Evolutionary conservation across 2,113 vertebrate species (phyloP).

Genomic region (Nansenia antarctica): DNA sequence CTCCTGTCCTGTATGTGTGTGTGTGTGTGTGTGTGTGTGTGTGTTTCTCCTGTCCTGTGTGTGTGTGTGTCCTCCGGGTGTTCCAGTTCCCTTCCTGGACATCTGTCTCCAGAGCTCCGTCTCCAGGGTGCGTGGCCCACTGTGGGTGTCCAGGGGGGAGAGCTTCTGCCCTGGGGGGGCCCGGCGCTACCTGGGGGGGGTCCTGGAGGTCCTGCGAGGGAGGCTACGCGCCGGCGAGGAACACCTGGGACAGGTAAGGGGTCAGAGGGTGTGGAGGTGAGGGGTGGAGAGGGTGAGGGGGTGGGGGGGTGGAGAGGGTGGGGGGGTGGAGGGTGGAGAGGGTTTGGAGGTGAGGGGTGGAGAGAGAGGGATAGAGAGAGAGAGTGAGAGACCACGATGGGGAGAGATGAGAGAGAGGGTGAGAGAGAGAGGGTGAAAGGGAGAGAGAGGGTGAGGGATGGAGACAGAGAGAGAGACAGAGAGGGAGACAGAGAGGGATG

Average conservation of each 20-base stretch:
- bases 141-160: slow-evolving; percentile 74
- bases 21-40: background rate
- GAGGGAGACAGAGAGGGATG: background rate
- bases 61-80: background rate
- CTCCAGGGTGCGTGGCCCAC: slow-evolving; percentile 67
- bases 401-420: no score
- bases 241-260: slow-evolving; percentile 26
- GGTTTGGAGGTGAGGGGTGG: background rate
- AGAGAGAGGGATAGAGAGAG: background rate
- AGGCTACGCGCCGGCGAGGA: slow-evolving; percentile 23
- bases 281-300: background rate
- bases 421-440: background rate
- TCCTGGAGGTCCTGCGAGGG: slow-evolving; percentile 66
- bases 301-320: background rate
- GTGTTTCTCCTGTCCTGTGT: background rate
- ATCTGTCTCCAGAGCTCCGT: slow-evolving; percentile 77
- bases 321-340: background rate
- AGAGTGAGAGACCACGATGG: background rate
- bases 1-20: slow-evolving; percentile 18
- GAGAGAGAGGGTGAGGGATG: background rate
- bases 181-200: slow-evolving; percentile 69
- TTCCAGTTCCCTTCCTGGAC: slow-evolving; percentile 69
- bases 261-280: background rate
- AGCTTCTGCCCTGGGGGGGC: slow-evolving; percentile 74
- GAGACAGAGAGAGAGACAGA: background rate